These are phyloP conservation scores for Mastacembelus armatus DNA, from an alignment of 2,797 vertebrate species.

Conservation along the genomic window DNA sequence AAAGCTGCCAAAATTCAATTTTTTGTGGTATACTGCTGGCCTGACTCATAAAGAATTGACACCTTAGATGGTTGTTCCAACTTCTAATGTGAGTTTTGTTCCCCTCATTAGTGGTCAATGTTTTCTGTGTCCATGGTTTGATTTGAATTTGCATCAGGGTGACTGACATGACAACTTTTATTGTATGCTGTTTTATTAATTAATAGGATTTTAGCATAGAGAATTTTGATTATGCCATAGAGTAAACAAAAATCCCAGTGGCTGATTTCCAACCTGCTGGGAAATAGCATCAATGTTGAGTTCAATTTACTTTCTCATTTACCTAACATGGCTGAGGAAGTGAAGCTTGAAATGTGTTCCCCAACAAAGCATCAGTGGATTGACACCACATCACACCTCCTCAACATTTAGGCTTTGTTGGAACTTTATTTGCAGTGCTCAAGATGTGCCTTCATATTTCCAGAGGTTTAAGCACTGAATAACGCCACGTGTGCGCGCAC, in stretches of 20 bases:
- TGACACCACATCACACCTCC: conserved; percentile 53
- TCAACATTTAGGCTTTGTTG: conserved; percentile 58
- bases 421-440: conserved; percentile 37
- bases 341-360: conserved; percentile 80
- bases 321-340: conserved; percentile 69
- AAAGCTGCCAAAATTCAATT: conserved; percentile 6
- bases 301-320: conserved; percentile 75
- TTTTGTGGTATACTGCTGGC: conserved; percentile 48
- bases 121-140: conserved; percentile 21
- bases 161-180: conserved; percentile 36
- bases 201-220: conserved; percentile 30
- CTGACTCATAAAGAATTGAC: conserved; percentile 8
- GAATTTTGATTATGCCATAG: conserved; percentile 40
- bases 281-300: conserved; percentile 51
- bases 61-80: neutral
- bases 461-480: conserved; percentile 37
- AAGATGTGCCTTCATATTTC: conserved; percentile 33
- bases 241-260: conserved; percentile 7
- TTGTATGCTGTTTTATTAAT: conserved; percentile 47
- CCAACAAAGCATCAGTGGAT: conserved; percentile 52
- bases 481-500: no score
- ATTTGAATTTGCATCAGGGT: conserved; percentile 18
- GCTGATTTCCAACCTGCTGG: conserved; percentile 45
- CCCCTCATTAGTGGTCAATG: neutral
- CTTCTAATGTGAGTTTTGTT: conserved; percentile 5